phyloP scores from a whole-genome alignment of 2,113 vertebrate genomes.

The Mesembrinibis cayennensis region DNA sequence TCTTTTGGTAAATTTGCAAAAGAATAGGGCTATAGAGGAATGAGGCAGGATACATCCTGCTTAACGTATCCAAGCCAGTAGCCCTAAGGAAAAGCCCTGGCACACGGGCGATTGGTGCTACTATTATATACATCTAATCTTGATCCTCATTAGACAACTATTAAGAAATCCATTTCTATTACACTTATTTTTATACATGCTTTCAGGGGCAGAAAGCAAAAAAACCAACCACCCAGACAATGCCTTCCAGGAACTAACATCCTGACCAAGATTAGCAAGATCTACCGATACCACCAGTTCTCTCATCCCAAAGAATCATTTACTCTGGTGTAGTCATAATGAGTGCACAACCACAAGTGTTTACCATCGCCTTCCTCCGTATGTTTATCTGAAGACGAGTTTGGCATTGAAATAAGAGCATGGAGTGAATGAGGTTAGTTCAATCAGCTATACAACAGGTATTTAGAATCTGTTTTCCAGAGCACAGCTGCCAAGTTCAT shows the following conservation, averaged over 20 bases:
- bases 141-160: neutral
- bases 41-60: neutral
- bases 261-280: neutral
- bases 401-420: neutral
- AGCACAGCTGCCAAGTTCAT: neutral
- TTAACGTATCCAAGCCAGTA: neutral
- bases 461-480: neutral
- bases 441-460: neutral
- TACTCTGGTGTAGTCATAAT: neutral
- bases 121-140: neutral
- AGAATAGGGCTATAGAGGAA: neutral
- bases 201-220: neutral
- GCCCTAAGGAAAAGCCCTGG: neutral
- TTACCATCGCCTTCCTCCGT: neutral
- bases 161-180: neutral
- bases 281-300: neutral
- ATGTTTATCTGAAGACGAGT: neutral
- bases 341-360: neutral
- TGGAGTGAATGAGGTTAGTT: neutral
- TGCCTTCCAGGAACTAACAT: neutral
- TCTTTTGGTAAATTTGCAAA: neutral
- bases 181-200: neutral
- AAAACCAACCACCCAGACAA: accelerated
- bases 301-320: neutral
- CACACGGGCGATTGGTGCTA: neutral